Percentiles rank a stretch among this genome's conserved stretches.
These are phyloP conservation scores for Caradrina kadenii DNA, from an alignment of 2,888 invertebrate species.

Conservation along the genomic window DNA sequence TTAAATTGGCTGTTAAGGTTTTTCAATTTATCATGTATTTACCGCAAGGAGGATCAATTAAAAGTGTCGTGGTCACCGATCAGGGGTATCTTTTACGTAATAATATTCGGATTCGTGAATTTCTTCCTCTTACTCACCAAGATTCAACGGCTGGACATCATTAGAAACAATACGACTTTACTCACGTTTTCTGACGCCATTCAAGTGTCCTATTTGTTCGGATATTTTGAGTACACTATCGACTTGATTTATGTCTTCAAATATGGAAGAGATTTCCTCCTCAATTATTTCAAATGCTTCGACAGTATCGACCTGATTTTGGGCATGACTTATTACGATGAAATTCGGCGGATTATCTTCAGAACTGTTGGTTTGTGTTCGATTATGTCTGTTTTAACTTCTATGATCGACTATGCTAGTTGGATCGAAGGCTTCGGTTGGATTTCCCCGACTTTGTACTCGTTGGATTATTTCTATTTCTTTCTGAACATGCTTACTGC, in stretches of 20 bases:
- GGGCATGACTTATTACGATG: conserved; percentile 47
- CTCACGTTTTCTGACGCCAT: conserved; percentile 52
- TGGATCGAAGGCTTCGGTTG: conserved; percentile 44
- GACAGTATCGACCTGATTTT: conserved; percentile 60
- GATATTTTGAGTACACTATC: conserved; percentile 56
- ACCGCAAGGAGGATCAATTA: conserved; percentile 20
- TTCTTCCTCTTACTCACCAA: conserved; percentile 37
- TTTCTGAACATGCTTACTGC: conserved; percentile 57
- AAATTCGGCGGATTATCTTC: conserved; percentile 50
- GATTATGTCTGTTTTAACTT: conserved; percentile 2
- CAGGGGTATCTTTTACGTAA: conserved; percentile 27
- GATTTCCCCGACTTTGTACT: conserved; percentile 28
- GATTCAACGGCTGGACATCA: conserved; percentile 18
- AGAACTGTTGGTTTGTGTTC: conserved; percentile 23
- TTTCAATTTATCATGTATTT: conserved; percentile 46
- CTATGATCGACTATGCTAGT: conserved; percentile 40
- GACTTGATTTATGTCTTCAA: conserved; percentile 62
- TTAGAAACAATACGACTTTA: not conserved
- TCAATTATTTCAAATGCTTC: conserved; percentile 61
- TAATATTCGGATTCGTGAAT: conserved; percentile 31
- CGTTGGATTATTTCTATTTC: conserved; percentile 59
- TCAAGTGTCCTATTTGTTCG: conserved; percentile 51
- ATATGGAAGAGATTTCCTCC: conserved; percentile 35
- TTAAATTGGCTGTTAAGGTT: conserved; percentile 43
- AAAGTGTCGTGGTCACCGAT: conserved; percentile 27